A percentile compares a stretch with the other conserved stretches of the same genome.
phyloP scores from a whole-genome alignment of 2,888 invertebrate genomes.

The Uropetala carovei region DNA sequence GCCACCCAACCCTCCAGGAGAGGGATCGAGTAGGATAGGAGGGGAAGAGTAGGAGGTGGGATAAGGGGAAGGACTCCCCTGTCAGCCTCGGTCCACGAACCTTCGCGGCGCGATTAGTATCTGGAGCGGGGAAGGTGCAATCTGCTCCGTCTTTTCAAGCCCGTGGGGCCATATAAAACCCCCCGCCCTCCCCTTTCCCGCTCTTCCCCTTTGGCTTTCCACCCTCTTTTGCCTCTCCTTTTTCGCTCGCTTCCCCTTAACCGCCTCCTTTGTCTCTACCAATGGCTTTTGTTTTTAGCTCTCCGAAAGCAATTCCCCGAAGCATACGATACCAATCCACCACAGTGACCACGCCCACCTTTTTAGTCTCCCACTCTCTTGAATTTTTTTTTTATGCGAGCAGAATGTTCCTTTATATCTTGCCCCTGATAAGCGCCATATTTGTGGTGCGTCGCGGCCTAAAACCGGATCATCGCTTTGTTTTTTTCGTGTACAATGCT shows the following conservation, averaged over 20 bases:
- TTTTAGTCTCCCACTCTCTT: neutral
- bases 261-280: neutral
- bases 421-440: too few relatives aligned
- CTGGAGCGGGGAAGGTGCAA: conserved; percentile 42
- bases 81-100: conserved; percentile 47
- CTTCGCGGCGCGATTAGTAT: conserved; percentile 40
- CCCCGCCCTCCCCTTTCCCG: neutral
- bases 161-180: neutral
- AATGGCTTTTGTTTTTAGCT: neutral
- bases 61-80: neutral
- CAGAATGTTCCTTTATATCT: too few relatives aligned
- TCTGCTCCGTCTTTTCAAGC: conserved; percentile 23
- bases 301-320: neutral
- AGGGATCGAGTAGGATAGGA: neutral
- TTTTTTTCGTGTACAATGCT: too few relatives aligned
- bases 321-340: neutral
- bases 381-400: too few relatives aligned
- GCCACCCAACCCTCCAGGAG: neutral
- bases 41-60: neutral
- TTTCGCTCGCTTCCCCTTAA: neutral
- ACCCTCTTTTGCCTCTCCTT: neutral
- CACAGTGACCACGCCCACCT: neutral
- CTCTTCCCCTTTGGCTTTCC: neutral
- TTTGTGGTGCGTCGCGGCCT: too few relatives aligned
- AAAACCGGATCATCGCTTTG: too few relatives aligned